Evolutionary conservation across 1,140 invertebrate species (phyloP).

Genomic region (Hyposmocoma kahamanoa): DNA sequence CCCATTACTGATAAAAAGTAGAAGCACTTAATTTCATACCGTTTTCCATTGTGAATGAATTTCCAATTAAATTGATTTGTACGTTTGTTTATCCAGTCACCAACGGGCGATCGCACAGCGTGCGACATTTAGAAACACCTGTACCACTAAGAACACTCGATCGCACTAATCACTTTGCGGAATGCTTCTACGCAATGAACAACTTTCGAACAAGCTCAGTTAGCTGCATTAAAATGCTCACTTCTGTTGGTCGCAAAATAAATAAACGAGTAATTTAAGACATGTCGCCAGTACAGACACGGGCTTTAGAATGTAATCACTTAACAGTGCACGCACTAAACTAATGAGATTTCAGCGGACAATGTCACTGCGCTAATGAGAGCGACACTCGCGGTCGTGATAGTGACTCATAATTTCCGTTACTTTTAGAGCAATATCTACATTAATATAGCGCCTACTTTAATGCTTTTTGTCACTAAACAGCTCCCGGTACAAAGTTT

Average conservation of each 20-base stretch:
- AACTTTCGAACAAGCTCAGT: slow-evolving; percentile 42
- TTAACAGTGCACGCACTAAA: slow-evolving; percentile 64
- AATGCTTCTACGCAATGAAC: slow-evolving; percentile 29
- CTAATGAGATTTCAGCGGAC: slow-evolving; percentile 67
- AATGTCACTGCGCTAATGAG: slow-evolving; percentile 64
- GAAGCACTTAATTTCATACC: slow-evolving; percentile 37
- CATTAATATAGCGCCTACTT: slow-evolving; percentile 14
- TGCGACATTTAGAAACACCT: slow-evolving; percentile 48
- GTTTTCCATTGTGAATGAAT: slow-evolving; percentile 56
- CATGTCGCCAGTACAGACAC: slow-evolving; percentile 33
- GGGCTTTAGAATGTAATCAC: slow-evolving; percentile 65
- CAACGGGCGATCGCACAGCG: slow-evolving; percentile 46
- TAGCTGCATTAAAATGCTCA: slow-evolving; percentile 27
- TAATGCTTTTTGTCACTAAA: background rate
- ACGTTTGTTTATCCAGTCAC: slow-evolving; percentile 58
- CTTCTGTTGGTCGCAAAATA: slow-evolving; percentile 28
- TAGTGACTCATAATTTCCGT: slow-evolving; percentile 55
- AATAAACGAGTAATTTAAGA: slow-evolving; percentile 48
- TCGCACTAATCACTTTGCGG: slow-evolving; percentile 27
- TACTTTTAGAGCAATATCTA: slow-evolving; percentile 40
- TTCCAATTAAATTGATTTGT: slow-evolving; percentile 49
- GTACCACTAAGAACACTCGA: slow-evolving; percentile 32
- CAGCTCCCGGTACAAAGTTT: slow-evolving; percentile 23
- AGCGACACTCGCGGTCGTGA: slow-evolving; percentile 42
- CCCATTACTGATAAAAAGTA: no score